Conservation (phyloP, 2,888 invertebrate genomes). For the Gymnoscelis rufifasciata region DNA sequence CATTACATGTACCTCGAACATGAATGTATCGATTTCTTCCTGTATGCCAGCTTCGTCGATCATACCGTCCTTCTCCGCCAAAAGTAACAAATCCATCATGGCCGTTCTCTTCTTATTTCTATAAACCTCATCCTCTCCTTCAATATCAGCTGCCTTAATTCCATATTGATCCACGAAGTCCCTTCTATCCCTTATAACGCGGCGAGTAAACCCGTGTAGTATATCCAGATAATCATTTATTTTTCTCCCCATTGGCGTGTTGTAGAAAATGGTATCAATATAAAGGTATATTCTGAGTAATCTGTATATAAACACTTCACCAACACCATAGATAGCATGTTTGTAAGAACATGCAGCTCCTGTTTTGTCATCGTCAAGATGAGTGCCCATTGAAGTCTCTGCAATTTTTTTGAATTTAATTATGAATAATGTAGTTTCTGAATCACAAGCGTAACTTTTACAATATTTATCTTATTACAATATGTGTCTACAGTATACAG, state of each 20-base stretch:
- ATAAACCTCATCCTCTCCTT: conserved; percentile 30
- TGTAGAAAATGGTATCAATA: conserved; percentile 70
- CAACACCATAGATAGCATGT: conserved; percentile 70
- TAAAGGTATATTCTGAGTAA: conserved; percentile 78
- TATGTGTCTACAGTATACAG: no score
- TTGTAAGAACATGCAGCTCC: conserved; percentile 73
- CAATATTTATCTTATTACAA: no score
- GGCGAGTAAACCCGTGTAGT: conserved; percentile 59
- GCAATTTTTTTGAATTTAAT: no score
- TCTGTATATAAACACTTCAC: conserved; percentile 50
- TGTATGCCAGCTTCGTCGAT: conserved; percentile 76
- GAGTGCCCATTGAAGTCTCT: conserved; percentile 85
- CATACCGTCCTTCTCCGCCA: conserved; percentile 64
- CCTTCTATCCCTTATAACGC: conserved; percentile 52
- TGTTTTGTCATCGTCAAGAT: conserved; percentile 65
- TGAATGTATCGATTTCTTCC: conserved; percentile 82
- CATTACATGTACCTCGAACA: conserved; percentile 80
- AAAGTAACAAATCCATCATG: conserved; percentile 76
- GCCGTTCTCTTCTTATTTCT: conserved; percentile 66
- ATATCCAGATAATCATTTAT: conserved; percentile 57
- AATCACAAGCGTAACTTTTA: no score
- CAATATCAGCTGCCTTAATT: conserved; percentile 19
- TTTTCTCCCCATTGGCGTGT: conserved; percentile 64
- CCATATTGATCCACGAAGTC: conserved; percentile 28
- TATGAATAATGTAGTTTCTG: no score